Base-by-base conservation (phyloP, 2,113 vertebrate genomes). In the Anarrhichthys ocellatus region DNA sequence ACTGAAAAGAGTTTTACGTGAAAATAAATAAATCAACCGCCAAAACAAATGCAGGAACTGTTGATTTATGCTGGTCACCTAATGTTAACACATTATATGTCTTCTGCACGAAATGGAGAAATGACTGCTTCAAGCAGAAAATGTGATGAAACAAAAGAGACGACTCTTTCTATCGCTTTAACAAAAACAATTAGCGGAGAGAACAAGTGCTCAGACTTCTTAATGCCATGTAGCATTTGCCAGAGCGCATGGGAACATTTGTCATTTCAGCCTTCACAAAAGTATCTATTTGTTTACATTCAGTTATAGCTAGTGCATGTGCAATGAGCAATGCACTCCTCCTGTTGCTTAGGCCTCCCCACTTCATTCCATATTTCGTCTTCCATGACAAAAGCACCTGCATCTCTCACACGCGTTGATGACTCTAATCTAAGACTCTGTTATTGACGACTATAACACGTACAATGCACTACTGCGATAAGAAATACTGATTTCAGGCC, bases 381-480 rank as follows among this genome's bases (percentile, higher is more conserved):
- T 56, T 54, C 62, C 62, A 93, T 86, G 87, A 90, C 78, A 90
- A 93, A 92, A 91, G 77, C 87, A 90, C 78, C 87, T 90, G 91
- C 61, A 68, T 74, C 72, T 81, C 82, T 87, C 78, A 89, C 91
- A 92, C 85, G 89, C 92, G 91, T 90, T 76, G 14, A 78, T 89
- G 69, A 44, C 74, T 77, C 27, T 27, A 15, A 77, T 85, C 3
- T 6, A 29, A 18, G 77, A 52, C 76, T 78, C 34, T 24, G 78
- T 90, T 76, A 91, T 89, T 81, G 77, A 88, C 90, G 66, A 78
- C 36, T 58, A 62, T 9, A 62, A 20, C 59, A 68, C 75, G 29
- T 48, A 71, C 62, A 38, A 36, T 62, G 40, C 36, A 50, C 68
- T 42, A 22, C 64, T 65, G 66, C 40, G 61, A 64, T 44, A 75